Evolutionary conservation across 30 jellyfish, hydroid and myxozoan species (phyloP), one percentile per base, ranked within the genome.

Genomic region (Catostylus mosaicus): DNA sequence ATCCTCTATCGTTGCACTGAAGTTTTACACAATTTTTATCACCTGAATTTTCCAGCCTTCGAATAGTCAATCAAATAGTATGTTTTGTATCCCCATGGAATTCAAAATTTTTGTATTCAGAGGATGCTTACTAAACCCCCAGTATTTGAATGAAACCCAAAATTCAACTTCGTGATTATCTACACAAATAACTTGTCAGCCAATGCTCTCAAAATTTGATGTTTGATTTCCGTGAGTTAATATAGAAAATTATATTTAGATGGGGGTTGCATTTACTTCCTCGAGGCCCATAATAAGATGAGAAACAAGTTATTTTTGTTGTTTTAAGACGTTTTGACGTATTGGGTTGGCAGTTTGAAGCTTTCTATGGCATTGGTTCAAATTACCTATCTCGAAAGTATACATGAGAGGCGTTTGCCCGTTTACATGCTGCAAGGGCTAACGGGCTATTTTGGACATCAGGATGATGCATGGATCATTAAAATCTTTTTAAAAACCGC

Each of bases 151-250:
- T 37, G 38, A 19, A 23, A 20, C 36, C 38, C 26, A 2, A 59
- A 19, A 26, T 59, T 59, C 24, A 27, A 1, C 19, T 59, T 27
- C 71, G 36, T 27, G 71, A 19, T 59, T 59, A 59, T 19, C 71
- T 59, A 37, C 8, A 27, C 71, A 59, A 59, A 59, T 59, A 59
- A 22, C 12, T 59, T 5, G 36, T 23, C 71, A 19, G 38, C 24
- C 38, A 27, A 27, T 59, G 6, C 71, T 18, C 16, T 23, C 71
- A 2, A 23, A 12, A 22, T 24, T 23, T 50, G 63, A 50, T 59
- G 38, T 27, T 27, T 59, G 36, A 23, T 59, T 59, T 59, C 71
- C 71, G 37, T 26, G 11, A 22, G 71, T 59, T 59, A 59, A 59
- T 4, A 16, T 20, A 59, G 37, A 23, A 7, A 35, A 59, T 5